These are phyloP conservation scores for Drosophila neocordata DNA, from an alignment of 1,140 invertebrate genomes.

Conservation along the genomic window DNA sequence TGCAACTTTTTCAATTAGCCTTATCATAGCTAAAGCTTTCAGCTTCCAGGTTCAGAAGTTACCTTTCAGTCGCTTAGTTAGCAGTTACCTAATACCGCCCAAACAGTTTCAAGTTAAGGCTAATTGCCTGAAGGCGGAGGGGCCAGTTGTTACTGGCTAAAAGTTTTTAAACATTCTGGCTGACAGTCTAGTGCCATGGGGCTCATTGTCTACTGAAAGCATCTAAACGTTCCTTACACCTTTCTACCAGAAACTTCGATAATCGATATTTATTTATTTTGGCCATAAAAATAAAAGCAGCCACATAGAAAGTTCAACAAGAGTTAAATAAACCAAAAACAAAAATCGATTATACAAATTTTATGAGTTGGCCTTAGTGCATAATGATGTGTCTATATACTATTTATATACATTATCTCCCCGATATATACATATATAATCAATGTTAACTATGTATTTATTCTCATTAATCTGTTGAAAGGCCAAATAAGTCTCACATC, in stretches of 20 bases:
- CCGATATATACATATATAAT: no score
- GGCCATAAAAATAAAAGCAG: conserved; percentile 56
- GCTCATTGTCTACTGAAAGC: conserved; percentile 54
- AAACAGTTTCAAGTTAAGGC: conserved; percentile 8
- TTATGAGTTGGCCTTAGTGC: no score
- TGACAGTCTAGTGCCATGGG: conserved; percentile 62
- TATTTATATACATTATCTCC: no score
- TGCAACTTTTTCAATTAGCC: conserved; percentile 77
- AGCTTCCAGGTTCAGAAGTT: conserved; percentile 5
- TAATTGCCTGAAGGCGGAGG: conserved; percentile 54
- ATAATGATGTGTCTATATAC: no score
- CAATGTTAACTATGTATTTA: no score
- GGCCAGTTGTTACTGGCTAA: conserved; percentile 22
- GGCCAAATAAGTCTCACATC: no score
- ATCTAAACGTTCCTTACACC: conserved; percentile 37
- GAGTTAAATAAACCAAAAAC: conserved; percentile 1
- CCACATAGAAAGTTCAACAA: conserved; percentile 39
- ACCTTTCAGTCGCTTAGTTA: not conserved
- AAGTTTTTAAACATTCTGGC: conserved; percentile 65
- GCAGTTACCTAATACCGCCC: not conserved
- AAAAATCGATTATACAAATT: no score
- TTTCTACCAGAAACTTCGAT: conserved; percentile 40
- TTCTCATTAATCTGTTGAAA: no score
- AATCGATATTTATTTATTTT: conserved; percentile 76
- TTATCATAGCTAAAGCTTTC: conserved; percentile 42